phyloP scores from a whole-genome alignment of 2,797 vertebrate genomes.

The Triplophysa yarkandensis region DNA sequence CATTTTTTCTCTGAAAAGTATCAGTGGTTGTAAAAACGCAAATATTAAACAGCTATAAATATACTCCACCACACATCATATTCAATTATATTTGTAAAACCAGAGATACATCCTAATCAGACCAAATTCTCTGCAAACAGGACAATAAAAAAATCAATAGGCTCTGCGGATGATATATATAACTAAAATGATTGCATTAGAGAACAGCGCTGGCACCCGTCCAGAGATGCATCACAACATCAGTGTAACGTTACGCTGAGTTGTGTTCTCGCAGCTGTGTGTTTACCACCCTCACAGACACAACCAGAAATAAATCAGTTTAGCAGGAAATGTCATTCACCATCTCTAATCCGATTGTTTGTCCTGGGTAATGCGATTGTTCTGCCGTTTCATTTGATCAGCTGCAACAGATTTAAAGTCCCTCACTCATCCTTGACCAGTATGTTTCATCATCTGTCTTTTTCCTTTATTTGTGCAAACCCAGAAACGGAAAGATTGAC shows the following conservation, averaged over 20 bases:
- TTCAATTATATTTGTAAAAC: background rate
- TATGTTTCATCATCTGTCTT: constrained; percentile 59
- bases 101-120: background rate
- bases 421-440: constrained; percentile 65
- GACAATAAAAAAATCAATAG: constrained; percentile 10
- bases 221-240: constrained; percentile 1
- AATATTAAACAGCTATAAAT: constrained; percentile 15
- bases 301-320: constrained; percentile 53
- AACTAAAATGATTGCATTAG: background rate
- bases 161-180: constrained; percentile 6
- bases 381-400: constrained; percentile 75
- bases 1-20: background rate
- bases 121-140: background rate
- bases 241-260: constrained; percentile 1
- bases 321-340: constrained; percentile 67
- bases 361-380: constrained; percentile 68
- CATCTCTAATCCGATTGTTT: constrained; percentile 70
- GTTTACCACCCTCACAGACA: constrained; percentile 18
- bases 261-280: constrained; percentile 4
- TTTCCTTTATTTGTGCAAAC: constrained; percentile 57
- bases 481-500: constrained; percentile 63
- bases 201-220: constrained; percentile 6
- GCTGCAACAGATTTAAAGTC: constrained; percentile 67
- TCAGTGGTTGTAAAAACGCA: background rate
- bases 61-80: background rate